Evolutionary conservation across 2,113 vertebrate genomes (phyloP).

Genomic region (Brachyhypopomus occidentalis): DNA sequence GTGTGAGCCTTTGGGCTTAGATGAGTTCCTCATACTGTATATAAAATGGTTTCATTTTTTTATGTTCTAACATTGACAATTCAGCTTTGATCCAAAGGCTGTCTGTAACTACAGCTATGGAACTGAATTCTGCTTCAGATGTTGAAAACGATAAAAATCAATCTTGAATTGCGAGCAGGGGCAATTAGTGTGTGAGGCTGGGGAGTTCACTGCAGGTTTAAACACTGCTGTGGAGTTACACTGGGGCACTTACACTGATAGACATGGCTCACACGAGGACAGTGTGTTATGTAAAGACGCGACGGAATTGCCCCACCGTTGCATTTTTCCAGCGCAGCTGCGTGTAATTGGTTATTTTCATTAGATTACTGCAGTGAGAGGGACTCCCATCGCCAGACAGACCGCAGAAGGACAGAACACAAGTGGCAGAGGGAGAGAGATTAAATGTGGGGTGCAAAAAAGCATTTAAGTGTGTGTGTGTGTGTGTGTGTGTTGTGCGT

Average conservation of each 20-base stretch:
- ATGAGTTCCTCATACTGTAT: no score
- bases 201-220: not conserved
- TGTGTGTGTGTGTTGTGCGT: slow-evolving; percentile 3
- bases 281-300: slow-evolving; percentile 18
- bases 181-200: no score
- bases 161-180: no score
- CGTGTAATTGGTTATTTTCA: slow-evolving; percentile 47
- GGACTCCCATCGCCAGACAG: not conserved
- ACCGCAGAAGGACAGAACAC: not conserved
- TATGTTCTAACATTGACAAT: no score
- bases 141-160: no score
- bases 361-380: slow-evolving; percentile 15
- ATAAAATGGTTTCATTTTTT: no score
- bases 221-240: not conserved
- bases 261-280: not conserved
- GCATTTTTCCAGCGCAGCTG: not conserved
- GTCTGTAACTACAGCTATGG: no score
- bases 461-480: not conserved
- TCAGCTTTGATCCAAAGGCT: no score
- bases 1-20: no score
- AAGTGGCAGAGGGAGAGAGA: not conserved
- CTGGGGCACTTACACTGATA: not conserved
- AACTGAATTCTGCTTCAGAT: no score
- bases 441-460: not conserved
- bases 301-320: slow-evolving; percentile 11